Evolutionary conservation across 2,888 invertebrate species (phyloP), one percentile per base, ranked within the genome.

Genomic region (Cephonodes hylas): DNA sequence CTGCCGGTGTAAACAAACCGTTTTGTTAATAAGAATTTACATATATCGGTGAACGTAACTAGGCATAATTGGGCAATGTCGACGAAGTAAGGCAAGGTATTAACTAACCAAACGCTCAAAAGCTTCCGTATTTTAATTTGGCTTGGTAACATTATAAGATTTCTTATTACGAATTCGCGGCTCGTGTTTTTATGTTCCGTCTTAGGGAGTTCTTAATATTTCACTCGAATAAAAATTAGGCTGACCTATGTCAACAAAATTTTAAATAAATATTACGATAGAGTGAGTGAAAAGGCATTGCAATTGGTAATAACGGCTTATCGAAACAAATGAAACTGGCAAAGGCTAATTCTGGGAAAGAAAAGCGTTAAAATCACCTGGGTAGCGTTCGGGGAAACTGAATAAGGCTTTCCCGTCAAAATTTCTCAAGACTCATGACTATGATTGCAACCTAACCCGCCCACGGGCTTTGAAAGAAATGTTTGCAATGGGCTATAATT

Each of bases 21-120:
- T 64, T 68, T 64, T 61, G 57, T 63, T 68, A 66, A 66, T 67
- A 63, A 66, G 66, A 64, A 61, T 66, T 64, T 64, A 53, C 53
- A 15, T 62, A 66, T 63, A 64, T 63, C 59, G 58, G 60, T 61
- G 58, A 57, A 45, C 62, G 63, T 64, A 64, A 68, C 63, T 61
- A 60, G 27, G 44, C 63, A 61, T 68, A 67, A 68, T 70, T 67
- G 68, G 63, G 65, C 65, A 66, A 63, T 59, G 57, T 10, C 38
- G 25, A 23, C 18, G 45, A 18, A 60, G 48, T 1, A 4, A 23
- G 25, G 23, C 20, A 34, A 20, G 8, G 22, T 23, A 60, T 34
- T 60, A 42, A 42, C 48, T 53, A 18, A 10, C 53, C 10, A 10
- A 53, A 53, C 18, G 53, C 18, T 53, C 10, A 53, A 27, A 53